Evolutionary conservation across 1,140 invertebrate genomes (phyloP), one percentile per base, ranked within the genome.

Genomic region (Magallana gigas): DNA sequence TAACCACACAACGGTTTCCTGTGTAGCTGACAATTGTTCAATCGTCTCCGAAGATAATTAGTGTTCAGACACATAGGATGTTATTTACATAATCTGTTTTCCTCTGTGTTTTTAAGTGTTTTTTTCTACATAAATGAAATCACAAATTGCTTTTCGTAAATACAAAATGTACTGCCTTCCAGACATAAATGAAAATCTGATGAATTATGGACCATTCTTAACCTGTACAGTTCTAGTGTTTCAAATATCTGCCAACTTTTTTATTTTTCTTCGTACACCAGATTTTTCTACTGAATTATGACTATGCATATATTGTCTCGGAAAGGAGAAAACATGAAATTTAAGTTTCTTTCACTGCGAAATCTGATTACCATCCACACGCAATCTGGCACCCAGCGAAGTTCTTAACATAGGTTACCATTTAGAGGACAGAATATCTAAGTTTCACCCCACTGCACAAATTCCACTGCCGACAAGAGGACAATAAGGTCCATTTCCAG

Each of bases 21-120:
- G 8, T 71, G 23, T 71, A 29, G 12, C 68, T 71, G 23, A 71
- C 68, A 71, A 71, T 71, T 71, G 68, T 71, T 71, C 23, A 36
- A 71, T 29, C 68, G 12, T 71, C 68, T 71, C 12, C 23, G 36
- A 71, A 71, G 68, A 29, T 71, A 71, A 71, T 71, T 71, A 71
- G 36, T 71, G 68, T 12, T 71, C 68, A 36, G 68, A 71, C 68
- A 71, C 12, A 71, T 71, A 71, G 23, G 23, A 23, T 71, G 68
- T 71, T 71, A 71, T 71, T 71, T 71, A 71, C 68, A 71, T 71
- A 71, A 71, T 71, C 68, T 71, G 12, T 62, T 23, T 71, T 23
- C 36, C 68, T 11, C 68, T 12, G 23, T 29, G 18, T 36, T 29
- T 71, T 71, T 68, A 18, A 18, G 62, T 12, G 14, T 64, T 68